Base-by-base conservation (phyloP, 2,113 vertebrate species). In the Rhabdomys dilectus region DNA sequence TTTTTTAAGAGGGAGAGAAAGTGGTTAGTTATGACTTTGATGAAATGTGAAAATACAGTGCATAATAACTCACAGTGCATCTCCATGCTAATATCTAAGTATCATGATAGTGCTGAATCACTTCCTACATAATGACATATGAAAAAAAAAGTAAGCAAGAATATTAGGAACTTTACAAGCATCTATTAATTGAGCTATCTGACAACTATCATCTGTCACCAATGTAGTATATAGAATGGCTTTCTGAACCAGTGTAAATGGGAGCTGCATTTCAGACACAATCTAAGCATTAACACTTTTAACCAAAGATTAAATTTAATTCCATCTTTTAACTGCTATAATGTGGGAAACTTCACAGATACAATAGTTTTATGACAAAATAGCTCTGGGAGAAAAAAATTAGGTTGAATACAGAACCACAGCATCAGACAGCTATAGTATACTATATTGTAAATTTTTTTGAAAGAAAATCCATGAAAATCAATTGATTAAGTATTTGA, bases 41-140 rank as follows among this genome's bases (percentile, higher is more conserved):
- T 58, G 29, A 96, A 85, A 77, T 89, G 91, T 92, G 42, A 93
- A 95, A 95, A 93, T 82, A 70, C 6, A 81, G 45, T 77, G 51
- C 58, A 58, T 31, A 86, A 70, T 81, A 88, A 53, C 13, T 6
- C 15, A 95, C n/a, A 90, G 22, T 92, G 42, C 94, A 85, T 93
- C 10, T 89, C 82, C 48, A 80, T 95, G 19, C 3, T 89, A 84
- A 78, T 81, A 88, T 68, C 8, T 72, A 84, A 90, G 84, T 91
- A 72, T 88, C 26, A 85, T 92, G 42, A 81, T 85, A 91, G 5
- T 13, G 78, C n/a, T 26, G 93, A 60, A 5, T 0, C 10, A 85
- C 12, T 66, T 93, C 7, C 26, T 89, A 12, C 70, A 94, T 91
- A 85, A 64, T 95, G 36, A 62, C 58, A 92, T 78, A 17, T n/a